A percentile compares a stretch with the other conserved stretches of the same genome.
phyloP scores from a whole-genome alignment of 2,888 invertebrate genomes.

The Notodonta dromedarius region DNA sequence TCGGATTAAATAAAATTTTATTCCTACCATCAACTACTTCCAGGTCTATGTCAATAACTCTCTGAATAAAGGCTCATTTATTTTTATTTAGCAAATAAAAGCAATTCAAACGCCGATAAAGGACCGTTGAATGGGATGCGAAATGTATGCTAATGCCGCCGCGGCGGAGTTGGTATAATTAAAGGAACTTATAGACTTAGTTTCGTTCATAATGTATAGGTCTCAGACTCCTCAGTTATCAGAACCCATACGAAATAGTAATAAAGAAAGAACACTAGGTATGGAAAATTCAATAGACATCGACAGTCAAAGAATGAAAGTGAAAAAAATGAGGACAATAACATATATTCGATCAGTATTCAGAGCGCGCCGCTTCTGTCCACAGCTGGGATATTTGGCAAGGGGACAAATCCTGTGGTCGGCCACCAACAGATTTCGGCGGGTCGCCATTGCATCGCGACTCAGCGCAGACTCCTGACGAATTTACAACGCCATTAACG shows the following conservation, averaged over 20 bases:
- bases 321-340: conserved; percentile 78
- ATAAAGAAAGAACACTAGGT: conserved; percentile 63
- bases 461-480: conserved; percentile 49
- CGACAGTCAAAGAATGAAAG: conserved; percentile 67
- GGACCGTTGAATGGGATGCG: conserved; percentile 64
- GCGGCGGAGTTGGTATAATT: conserved; percentile 62
- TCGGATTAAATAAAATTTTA: conserved; percentile 38
- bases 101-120: conserved; percentile 68
- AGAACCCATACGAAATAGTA: conserved; percentile 65
- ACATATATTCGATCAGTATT: conserved; percentile 76
- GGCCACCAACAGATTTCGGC: conserved; percentile 46
- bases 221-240: conserved; percentile 57
- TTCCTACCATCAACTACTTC: conserved; percentile 33
- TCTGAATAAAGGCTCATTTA: conserved; percentile 63
- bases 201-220: conserved; percentile 66
- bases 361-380: conserved; percentile 66
- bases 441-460: conserved; percentile 45
- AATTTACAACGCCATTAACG: conserved; percentile 62
- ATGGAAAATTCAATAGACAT: conserved; percentile 80
- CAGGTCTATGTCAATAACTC: conserved; percentile 44
- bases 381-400: conserved; percentile 80
- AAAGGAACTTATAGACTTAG: conserved; percentile 70
- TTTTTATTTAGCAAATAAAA: conserved; percentile 75
- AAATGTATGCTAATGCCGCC: conserved; percentile 75
- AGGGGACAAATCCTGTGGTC: conserved; percentile 61